Conservation (phyloP, 1,140 invertebrate genomes). For the Anadara kagoshimensis region DNA sequence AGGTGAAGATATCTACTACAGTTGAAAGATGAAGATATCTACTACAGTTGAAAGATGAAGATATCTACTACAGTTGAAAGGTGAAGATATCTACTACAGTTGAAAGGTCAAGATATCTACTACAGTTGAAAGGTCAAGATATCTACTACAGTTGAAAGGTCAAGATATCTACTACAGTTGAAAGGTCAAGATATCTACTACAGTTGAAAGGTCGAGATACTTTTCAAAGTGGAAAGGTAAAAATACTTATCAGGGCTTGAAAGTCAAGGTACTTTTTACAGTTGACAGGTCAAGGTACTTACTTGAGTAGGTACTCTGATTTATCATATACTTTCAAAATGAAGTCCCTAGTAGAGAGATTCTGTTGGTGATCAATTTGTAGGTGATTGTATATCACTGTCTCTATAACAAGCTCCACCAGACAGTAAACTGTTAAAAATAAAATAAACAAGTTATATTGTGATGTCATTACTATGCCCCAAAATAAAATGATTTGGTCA, state of each 20-base stretch:
- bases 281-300: conserved; percentile 29
- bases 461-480: too few species aligned
- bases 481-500: background rate
- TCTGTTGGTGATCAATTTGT: conserved; percentile 17
- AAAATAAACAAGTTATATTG: background rate
- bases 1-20: too few species aligned
- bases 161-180: background rate
- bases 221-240: background rate
- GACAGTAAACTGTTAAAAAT: conserved; percentile 51
- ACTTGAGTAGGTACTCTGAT: conserved; percentile 65
- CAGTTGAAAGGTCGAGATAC: background rate
- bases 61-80: too few species aligned
- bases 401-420: conserved; percentile 66
- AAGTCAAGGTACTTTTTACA: background rate
- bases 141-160: too few species aligned
- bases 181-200: background rate
- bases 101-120: too few species aligned
- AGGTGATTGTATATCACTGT: conserved; percentile 57
- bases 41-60: too few species aligned
- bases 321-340: conserved; percentile 65
- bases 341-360: conserved; percentile 49
- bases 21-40: too few species aligned
- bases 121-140: too few species aligned
- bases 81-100: background rate
- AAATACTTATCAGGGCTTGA: background rate